Evolutionary conservation across 2,888 invertebrate species (phyloP).

Genomic region (Nomada fucata): DNA sequence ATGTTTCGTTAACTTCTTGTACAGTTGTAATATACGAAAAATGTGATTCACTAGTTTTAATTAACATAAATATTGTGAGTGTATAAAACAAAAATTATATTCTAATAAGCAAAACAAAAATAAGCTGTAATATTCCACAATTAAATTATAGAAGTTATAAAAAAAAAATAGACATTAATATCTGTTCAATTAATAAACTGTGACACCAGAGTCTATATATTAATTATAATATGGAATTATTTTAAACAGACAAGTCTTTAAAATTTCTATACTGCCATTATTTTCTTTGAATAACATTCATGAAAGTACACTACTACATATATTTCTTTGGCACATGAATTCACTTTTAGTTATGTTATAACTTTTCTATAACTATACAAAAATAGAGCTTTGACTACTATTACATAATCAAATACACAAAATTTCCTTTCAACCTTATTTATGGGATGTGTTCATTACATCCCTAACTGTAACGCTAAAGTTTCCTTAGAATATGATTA

Average conservation of each 20-base stretch:
- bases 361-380: slow-evolving; percentile 52
- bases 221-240: neutral
- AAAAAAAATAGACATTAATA: neutral
- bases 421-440: neutral
- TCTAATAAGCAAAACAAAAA: neutral
- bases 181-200: neutral
- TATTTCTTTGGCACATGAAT: slow-evolving; percentile 83
- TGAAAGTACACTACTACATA: slow-evolving; percentile 55
- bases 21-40: neutral
- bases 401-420: slow-evolving; percentile 39
- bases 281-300: slow-evolving; percentile 29
- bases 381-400: slow-evolving; percentile 52
- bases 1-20: neutral
- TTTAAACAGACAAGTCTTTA: slow-evolving; percentile 27
- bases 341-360: slow-evolving; percentile 75
- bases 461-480: slow-evolving; percentile 4
- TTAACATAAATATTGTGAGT: neutral
- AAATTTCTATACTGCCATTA: slow-evolving; percentile 15
- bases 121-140: neutral
- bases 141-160: slow-evolving; percentile 3
- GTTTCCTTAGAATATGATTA: neutral
- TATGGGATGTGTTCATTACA: neutral
- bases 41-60: neutral
- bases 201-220: neutral
- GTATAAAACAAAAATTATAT: slow-evolving; percentile 2